Conservation (phyloP, 2,888 invertebrate species). For the Brenthis hecate region DNA sequence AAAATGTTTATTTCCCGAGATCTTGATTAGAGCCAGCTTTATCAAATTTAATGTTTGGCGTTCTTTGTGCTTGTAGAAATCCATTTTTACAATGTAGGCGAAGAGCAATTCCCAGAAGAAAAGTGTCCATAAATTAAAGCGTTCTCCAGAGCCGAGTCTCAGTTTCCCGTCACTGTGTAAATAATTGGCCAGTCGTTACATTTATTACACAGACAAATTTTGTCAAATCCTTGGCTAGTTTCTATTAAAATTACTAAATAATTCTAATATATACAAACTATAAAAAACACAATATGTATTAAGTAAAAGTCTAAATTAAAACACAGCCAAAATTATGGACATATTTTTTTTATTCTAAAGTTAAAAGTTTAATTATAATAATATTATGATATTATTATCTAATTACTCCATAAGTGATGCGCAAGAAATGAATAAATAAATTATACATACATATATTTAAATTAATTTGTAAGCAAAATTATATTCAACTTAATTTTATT, state of each 20-base stretch:
- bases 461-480: no score
- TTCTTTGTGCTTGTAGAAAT: constrained; percentile 39
- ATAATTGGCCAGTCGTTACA: constrained; percentile 68
- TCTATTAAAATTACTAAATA: neutral
- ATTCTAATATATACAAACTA: no score
- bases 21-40: constrained; percentile 41
- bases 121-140: constrained; percentile 72
- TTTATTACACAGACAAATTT: constrained; percentile 71
- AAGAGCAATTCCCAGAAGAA: constrained; percentile 55
- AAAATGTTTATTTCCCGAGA: constrained; percentile 29
- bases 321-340: no score
- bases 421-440: no score
- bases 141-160: constrained; percentile 62
- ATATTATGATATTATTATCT: no score
- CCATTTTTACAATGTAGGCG: constrained; percentile 46
- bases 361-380: no score
- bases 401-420: no score
- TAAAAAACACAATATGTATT: no score
- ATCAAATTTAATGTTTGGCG: constrained; percentile 42
- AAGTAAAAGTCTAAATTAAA: no score
- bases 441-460: no score
- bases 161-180: constrained; percentile 68
- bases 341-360: no score
- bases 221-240: constrained; percentile 55
- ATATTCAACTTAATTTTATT: no score